These are phyloP conservation scores for Psix sp. DNA, from an alignment of 1,140 invertebrate species.

Conservation along the genomic window DNA sequence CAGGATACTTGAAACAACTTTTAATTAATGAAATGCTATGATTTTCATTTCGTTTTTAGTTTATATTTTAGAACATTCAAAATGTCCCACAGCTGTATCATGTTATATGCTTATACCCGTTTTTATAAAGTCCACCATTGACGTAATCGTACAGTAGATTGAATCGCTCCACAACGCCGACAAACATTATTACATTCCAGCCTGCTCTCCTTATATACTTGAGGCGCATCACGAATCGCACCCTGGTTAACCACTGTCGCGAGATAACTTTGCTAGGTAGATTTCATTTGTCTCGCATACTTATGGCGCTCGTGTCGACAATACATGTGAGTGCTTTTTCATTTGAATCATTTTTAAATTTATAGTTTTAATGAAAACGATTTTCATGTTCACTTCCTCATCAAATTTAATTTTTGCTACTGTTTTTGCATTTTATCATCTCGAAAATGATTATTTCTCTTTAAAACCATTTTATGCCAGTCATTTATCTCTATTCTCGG, in stretches of 20 bases:
- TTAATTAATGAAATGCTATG: too few relatives aligned
- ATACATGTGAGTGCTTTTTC: too few relatives aligned
- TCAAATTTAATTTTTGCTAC: too few relatives aligned
- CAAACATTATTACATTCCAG: conserved; percentile 38
- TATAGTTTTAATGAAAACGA: too few relatives aligned
- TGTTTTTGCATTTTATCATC: not conserved
- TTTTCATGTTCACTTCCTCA: too few relatives aligned
- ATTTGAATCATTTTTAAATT: too few relatives aligned
- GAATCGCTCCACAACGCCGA: conserved; percentile 31
- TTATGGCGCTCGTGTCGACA: too few relatives aligned
- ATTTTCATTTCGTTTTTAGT: too few relatives aligned
- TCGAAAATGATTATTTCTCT: conserved; percentile 16
- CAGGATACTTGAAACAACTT: too few relatives aligned
- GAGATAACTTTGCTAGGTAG: not conserved
- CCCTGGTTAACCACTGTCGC: conserved; percentile 17
- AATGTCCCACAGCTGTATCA: too few relatives aligned
- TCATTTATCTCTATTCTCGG: conserved; percentile 32
- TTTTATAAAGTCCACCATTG: conserved; percentile 25
- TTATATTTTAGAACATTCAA: too few relatives aligned
- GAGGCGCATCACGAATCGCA: conserved; percentile 18
- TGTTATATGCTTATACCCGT: conserved; percentile 23
- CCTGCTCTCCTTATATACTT: conserved; percentile 26
- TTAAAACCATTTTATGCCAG: conserved; percentile 21
- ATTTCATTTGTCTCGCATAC: not conserved
- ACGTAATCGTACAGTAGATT: conserved; percentile 32